Conservation (phyloP, 2,888 invertebrate genomes). For the Megastigmus dorsalis region DNA sequence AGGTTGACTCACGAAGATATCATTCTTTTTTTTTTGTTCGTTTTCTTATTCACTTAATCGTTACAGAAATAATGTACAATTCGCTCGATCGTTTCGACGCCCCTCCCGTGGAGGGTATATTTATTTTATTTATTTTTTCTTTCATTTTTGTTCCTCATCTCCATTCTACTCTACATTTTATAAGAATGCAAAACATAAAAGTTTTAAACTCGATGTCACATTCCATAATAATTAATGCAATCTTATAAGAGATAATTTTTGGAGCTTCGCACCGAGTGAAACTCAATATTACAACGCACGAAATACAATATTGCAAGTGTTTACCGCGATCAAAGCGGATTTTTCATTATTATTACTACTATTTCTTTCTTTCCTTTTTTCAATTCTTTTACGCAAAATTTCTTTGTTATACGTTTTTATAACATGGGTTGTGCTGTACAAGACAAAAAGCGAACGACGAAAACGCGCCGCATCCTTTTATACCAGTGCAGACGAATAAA, state of each 20-base stretch:
- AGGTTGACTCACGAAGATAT: constrained; percentile 49
- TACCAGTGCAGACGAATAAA: constrained; percentile 37
- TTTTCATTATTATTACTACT: constrained; percentile 32
- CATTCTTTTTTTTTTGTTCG: constrained; percentile 31
- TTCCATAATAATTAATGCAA: constrained; percentile 36
- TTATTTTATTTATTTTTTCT: constrained; percentile 1
- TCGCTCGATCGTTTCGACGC: constrained; percentile 25
- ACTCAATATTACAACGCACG: constrained; percentile 32
- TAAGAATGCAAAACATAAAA: constrained; percentile 36
- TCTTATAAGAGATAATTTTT: constrained; percentile 33
- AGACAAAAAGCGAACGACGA: constrained; percentile 38
- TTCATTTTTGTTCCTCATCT: background rate
- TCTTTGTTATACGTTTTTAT: background rate
- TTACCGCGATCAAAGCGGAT: constrained; percentile 23
- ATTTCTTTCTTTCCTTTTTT: constrained; percentile 1
- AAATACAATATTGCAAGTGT: constrained; percentile 45
- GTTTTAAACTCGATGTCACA: constrained; percentile 36
- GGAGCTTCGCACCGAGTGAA: constrained; percentile 38
- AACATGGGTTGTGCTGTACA: constrained; percentile 44
- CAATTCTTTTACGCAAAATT: constrained; percentile 20
- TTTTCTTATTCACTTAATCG: no score
- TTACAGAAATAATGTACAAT: constrained; percentile 49
- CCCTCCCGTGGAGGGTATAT: background rate
- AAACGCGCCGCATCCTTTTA: constrained; percentile 11
- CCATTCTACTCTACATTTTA: constrained; percentile 20